phyloP scores from a whole-genome alignment of 2,113 vertebrate genomes.

The Larimichthys crocea region DNA sequence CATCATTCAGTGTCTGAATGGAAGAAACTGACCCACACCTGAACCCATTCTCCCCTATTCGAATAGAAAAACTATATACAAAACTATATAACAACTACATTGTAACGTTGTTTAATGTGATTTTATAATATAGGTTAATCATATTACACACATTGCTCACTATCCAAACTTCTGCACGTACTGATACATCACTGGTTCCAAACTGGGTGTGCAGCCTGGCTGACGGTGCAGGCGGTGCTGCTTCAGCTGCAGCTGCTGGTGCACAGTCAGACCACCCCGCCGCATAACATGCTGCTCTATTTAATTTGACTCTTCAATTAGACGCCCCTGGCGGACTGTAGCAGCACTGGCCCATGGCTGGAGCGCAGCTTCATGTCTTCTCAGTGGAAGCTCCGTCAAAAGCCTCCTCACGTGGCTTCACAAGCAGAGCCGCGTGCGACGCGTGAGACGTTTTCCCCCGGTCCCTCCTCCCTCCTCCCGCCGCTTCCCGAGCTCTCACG shows the following conservation, averaged over 20 bases:
- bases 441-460: conserved; percentile 75
- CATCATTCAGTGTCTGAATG: background rate
- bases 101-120: background rate
- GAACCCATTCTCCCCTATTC: background rate
- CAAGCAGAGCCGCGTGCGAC: conserved; percentile 82
- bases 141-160: background rate
- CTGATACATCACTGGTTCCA: conserved; percentile 10
- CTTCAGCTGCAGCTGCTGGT: conserved; percentile 9
- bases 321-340: conserved; percentile 43
- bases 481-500: conserved; percentile 55
- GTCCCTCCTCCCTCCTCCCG: conserved; percentile 49
- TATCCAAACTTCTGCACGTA: background rate
- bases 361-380: conserved; percentile 58
- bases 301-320: conserved; percentile 61
- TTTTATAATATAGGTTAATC: no score
- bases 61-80: no score
- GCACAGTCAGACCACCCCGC: conserved; percentile 31
- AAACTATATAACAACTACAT: no score
- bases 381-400: conserved; percentile 59
- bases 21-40: background rate
- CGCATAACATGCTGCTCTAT: conserved; percentile 43
- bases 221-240: conserved; percentile 30
- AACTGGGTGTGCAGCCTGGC: background rate
- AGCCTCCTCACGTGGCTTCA: conserved; percentile 82
- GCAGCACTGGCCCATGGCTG: conserved; percentile 43